A percentile compares a stretch with the other conserved stretches of the same genome.
These are phyloP conservation scores for Ciconia boyciana DNA, from an alignment of 2,113 vertebrate species.

Conservation along the genomic window DNA sequence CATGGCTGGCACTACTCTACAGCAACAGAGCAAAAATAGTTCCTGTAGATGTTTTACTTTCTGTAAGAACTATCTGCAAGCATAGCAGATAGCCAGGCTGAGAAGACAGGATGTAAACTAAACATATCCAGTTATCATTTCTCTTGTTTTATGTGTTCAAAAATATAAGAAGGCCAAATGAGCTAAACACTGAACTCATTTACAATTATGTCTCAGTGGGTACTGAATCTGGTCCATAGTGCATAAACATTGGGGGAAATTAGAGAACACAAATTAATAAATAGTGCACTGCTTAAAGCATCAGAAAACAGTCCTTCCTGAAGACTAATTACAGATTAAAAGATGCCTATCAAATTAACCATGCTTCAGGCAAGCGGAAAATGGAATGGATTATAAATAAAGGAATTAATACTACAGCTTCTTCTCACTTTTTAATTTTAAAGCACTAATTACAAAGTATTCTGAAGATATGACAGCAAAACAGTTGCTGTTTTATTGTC, in stretches of 20 bases:
- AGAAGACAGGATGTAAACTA: background rate
- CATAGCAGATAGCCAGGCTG: background rate
- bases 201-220: background rate
- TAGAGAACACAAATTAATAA: slow-evolving; percentile 9
- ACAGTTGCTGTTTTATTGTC: background rate
- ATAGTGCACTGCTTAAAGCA: background rate
- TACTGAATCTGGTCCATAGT: background rate
- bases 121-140: background rate
- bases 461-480: background rate
- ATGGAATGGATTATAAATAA: background rate
- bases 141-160: background rate
- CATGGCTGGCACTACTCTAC: background rate
- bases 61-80: background rate
- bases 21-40: background rate
- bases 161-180: background rate
- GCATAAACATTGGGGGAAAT: background rate
- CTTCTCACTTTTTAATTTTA: slow-evolving; percentile 19
- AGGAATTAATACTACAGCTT: background rate
- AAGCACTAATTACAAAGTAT: background rate
- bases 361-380: background rate
- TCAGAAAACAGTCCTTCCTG: background rate
- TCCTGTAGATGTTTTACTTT: background rate
- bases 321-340: slow-evolving; percentile 36
- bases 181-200: background rate
- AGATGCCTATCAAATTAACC: slow-evolving; percentile 26